phyloP scores from a whole-genome alignment of 2,797 vertebrate genomes.

The Enteromius argenteus region DNA sequence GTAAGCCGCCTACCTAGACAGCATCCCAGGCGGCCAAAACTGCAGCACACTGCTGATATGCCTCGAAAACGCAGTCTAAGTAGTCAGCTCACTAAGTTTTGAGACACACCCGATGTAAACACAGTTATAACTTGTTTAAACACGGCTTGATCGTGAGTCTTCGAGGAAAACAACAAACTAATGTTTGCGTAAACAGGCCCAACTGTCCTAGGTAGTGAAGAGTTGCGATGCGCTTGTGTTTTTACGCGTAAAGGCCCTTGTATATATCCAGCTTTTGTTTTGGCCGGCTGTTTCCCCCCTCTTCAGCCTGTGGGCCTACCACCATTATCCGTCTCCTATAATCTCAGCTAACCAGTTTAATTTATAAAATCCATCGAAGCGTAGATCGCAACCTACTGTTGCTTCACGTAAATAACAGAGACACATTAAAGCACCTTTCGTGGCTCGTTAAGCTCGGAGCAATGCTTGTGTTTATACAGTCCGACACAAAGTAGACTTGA shows the following conservation, averaged over 20 bases:
- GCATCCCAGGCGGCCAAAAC: neutral
- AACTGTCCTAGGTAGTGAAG: no score
- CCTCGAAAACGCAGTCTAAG: neutral
- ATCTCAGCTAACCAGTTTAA: slow-evolving; percentile 25
- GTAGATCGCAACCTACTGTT: slow-evolving; percentile 29
- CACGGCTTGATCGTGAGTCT: neutral
- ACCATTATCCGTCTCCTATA: slow-evolving; percentile 9
- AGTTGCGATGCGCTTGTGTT: neutral
- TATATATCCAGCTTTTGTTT: slow-evolving; percentile 12
- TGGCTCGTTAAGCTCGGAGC: neutral
- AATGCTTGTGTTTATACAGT: slow-evolving; percentile 6
- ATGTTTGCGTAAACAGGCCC: neutral
- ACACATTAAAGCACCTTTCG: neutral
- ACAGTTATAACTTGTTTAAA: slow-evolving; percentile 10
- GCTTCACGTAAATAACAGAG: neutral
- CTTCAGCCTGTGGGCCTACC: slow-evolving; percentile 27
- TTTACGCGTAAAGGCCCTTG: slow-evolving; percentile 25
- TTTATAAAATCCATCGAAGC: slow-evolving; percentile 1
- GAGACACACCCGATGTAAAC: neutral
- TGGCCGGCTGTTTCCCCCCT: slow-evolving; percentile 19
- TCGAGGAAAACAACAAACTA: neutral
- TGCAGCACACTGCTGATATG: neutral
- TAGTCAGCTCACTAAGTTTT: slow-evolving; percentile 7
- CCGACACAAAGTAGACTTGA: slow-evolving; percentile 12
- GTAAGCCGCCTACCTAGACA: neutral